A percentile compares a stretch with the other conserved stretches of the same genome.
Conservation (phyloP, 2,888 invertebrate species). For the Aspidiotus rigidus region DNA sequence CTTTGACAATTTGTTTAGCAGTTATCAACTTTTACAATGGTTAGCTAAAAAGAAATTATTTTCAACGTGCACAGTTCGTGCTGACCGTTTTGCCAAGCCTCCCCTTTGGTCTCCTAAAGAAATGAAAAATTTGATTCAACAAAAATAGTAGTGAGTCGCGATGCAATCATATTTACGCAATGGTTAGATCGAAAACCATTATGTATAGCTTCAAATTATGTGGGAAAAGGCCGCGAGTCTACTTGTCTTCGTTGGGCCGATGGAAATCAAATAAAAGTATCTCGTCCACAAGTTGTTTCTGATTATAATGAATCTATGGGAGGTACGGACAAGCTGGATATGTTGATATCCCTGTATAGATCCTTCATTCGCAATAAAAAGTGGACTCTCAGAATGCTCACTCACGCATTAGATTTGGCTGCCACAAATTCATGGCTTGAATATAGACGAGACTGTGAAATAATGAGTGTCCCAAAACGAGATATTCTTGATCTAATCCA, state of each 20-base stretch:
- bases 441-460: constrained; percentile 26
- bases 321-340: constrained; percentile 36
- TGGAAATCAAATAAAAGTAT: constrained; percentile 20
- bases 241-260: neutral
- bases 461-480: neutral
- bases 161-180: constrained; percentile 33
- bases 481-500: constrained; percentile 32
- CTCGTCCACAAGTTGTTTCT: constrained; percentile 32
- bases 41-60: constrained; percentile 26
- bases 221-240: constrained; percentile 24
- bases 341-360: constrained; percentile 34
- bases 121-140: constrained; percentile 29
- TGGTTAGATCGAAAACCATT: constrained; percentile 35
- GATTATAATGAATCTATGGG: constrained; percentile 36
- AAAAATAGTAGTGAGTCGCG: constrained; percentile 19
- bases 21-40: constrained; percentile 31
- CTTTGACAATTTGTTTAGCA: constrained; percentile 34
- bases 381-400: constrained; percentile 36
- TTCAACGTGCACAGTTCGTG: constrained; percentile 28
- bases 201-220: constrained; percentile 30
- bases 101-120: constrained; percentile 16
- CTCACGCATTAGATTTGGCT: constrained; percentile 35
- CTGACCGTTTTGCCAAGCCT: constrained; percentile 30
- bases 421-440: constrained; percentile 35
- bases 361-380: constrained; percentile 35